phyloP scores from a whole-genome alignment of 2,113 vertebrate species.

The Zosterops hypoxanthus region DNA sequence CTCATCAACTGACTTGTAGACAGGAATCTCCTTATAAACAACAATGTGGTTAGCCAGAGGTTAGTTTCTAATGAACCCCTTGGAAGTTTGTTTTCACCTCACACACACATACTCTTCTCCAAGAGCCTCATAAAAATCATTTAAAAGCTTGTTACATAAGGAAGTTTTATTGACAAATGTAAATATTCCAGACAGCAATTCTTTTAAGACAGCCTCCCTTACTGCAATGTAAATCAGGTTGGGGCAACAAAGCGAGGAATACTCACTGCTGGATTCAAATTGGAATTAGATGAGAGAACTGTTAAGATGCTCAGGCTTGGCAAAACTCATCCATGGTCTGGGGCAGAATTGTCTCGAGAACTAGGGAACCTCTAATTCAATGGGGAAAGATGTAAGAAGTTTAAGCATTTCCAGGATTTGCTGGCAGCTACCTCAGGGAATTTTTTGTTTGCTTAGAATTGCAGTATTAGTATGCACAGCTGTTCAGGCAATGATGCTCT shows the following conservation, averaged over 20 bases:
- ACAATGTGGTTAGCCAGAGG: not conserved
- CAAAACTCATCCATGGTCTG: not conserved
- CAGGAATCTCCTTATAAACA: not conserved
- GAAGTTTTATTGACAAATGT: not conserved
- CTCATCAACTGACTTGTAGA: not conserved
- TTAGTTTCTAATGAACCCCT: not conserved
- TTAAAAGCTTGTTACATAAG: not conserved
- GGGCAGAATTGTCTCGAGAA: not conserved
- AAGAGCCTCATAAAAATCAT: not conserved
- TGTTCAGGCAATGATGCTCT: not conserved
- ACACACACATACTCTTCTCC: rapidly evolving
- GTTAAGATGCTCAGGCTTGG: not conserved
- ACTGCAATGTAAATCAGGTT: not conserved
- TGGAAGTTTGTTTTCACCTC: not conserved
- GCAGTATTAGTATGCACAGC: not conserved
- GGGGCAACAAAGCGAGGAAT: not conserved
- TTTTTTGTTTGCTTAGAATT: not conserved
- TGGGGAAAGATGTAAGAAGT: not conserved
- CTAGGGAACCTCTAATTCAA: not conserved
- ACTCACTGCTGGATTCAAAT: not conserved
- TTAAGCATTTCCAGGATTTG: not conserved
- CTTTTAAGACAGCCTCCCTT: not conserved
- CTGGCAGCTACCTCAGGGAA: not conserved
- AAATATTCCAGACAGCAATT: not conserved
- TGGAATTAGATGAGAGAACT: not conserved